Evolutionary conservation across 2,888 invertebrate species (phyloP).

Genomic region (Drosophila parthenogenetica): DNA sequence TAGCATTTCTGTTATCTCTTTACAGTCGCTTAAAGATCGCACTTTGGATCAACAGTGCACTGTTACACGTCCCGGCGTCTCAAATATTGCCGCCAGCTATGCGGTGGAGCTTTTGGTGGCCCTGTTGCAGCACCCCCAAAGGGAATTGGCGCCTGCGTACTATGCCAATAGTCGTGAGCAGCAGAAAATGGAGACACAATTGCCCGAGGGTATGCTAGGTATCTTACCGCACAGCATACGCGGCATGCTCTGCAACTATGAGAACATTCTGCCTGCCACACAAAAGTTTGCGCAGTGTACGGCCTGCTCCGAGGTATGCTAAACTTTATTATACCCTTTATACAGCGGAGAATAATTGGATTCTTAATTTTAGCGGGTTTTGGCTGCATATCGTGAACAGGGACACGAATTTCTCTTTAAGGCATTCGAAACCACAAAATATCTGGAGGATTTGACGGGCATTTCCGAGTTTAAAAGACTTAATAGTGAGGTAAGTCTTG

Average conservation of each 20-base stretch:
- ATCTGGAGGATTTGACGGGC: constrained; percentile 94
- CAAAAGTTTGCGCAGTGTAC: constrained; percentile 95
- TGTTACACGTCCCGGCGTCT: constrained; percentile 97
- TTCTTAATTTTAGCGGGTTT: constrained; percentile 79
- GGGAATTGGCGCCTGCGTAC: constrained; percentile 88
- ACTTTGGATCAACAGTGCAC: constrained; percentile 99
- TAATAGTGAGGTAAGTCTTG: constrained; percentile 86
- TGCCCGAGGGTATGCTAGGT: constrained; percentile 90
- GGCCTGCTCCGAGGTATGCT: constrained; percentile 91
- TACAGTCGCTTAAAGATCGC: constrained; percentile 94
- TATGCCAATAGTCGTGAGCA: constrained; percentile 82
- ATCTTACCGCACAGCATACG: constrained; percentile 96
- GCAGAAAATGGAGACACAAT: constrained; percentile 49
- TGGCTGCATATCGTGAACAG: constrained; percentile 86
- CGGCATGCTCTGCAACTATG: constrained; percentile 94
- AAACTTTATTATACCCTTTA: not conserved
- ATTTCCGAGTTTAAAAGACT: constrained; percentile 88
- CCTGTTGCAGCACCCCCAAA: constrained; percentile 92
- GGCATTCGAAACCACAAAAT: constrained; percentile 92
- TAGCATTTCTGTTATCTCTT: constrained; percentile 53
- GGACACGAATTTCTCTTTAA: constrained; percentile 91
- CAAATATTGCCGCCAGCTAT: constrained; percentile 94
- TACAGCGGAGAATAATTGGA: not conserved
- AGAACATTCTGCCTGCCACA: constrained; percentile 93
- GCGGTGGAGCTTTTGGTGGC: constrained; percentile 96